Percentiles rank a stretch among this genome's conserved stretches.
Evolutionary conservation across 2,113 vertebrate genomes (phyloP).

Genomic region (Theristicus caerulescens): DNA sequence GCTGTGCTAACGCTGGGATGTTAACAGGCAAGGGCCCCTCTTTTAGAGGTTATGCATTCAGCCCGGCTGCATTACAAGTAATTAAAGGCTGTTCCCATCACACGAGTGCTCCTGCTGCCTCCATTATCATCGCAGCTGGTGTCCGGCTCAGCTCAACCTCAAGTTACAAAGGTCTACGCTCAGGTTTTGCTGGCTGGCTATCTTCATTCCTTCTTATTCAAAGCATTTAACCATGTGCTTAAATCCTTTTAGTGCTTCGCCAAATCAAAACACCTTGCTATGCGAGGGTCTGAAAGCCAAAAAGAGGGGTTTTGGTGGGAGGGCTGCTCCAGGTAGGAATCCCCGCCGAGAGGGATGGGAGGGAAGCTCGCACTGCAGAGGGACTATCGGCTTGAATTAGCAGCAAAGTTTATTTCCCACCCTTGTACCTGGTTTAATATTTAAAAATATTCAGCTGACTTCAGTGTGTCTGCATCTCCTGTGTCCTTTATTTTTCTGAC

Average conservation of each 20-base stretch:
- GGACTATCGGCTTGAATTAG: not conserved
- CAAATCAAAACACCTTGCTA: not conserved
- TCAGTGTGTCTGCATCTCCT: not conserved
- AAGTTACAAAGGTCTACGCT: not conserved
- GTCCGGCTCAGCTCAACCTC: not conserved
- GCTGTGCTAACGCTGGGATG: not conserved
- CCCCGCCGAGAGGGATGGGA: accelerated
- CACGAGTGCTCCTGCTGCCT: not conserved
- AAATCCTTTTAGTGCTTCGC: not conserved
- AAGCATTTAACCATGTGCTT: accelerated
- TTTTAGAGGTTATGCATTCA: not conserved
- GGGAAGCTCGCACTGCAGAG: not conserved
- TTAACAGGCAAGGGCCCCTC: not conserved
- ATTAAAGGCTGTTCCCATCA: not conserved
- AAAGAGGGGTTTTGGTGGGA: not conserved
- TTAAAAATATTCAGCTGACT: not conserved
- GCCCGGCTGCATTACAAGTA: accelerated
- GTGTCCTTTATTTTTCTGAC: not conserved
- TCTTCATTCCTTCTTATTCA: not conserved
- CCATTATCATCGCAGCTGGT: not conserved
- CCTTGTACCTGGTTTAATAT: not conserved
- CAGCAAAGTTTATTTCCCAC: not conserved
- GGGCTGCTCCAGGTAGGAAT: not conserved
- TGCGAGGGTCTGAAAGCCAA: not conserved
- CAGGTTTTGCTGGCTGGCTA: not conserved